Base-by-base conservation (phyloP, 2,113 vertebrate species). In the Opisthocomus hoazin region DNA sequence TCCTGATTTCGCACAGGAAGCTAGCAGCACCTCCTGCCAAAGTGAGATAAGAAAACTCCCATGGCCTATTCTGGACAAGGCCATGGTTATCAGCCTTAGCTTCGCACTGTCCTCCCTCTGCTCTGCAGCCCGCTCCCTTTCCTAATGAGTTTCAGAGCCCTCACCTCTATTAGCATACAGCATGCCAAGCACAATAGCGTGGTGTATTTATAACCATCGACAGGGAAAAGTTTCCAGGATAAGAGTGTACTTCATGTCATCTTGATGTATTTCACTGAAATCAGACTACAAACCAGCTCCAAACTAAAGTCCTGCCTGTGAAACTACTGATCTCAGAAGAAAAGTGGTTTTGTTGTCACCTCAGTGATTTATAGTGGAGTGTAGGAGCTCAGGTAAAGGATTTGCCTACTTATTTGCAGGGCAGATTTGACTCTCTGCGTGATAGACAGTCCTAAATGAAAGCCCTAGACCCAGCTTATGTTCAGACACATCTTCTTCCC, bases 1-100 rank as follows among this genome's bases (percentile, higher is more conserved):
- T 99, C 98, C 98, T 99, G 99, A 99, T 99, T 99, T 99, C 98
- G 99, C 98, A 99, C 99, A 99, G 99, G 99, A 99, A 99, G 98
- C 98, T 97, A 98, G 97, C 98, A 98, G 98, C 98, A 98, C 99
- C 99, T 99, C 99, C 99, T 99, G 99, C 99, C 98, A 97, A 81
- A 98, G 98, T 89, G 93, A 99, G 99, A 99, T 99, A 99, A 99
- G 99, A 99, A 98, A 98, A 98, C 98, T 99, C 99, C 99, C 99
- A 99, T 98, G 99, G 98, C 98, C 98, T 98, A 97, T 98, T 98
- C 98, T 98, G 98, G 98, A 98, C 98, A 98, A 98, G 98, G 98
- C 98, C 98, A 98, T 98, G 94, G 98, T 98, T 98, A 98, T 99
- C 98, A 99, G 97, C 98, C 97, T 97, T 83, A 80, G 94, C 97